A percentile compares a stretch with the other conserved stretches of the same genome.
Evolutionary conservation across 2,113 vertebrate species (phyloP).

Genomic region (Gambusia affinis): DNA sequence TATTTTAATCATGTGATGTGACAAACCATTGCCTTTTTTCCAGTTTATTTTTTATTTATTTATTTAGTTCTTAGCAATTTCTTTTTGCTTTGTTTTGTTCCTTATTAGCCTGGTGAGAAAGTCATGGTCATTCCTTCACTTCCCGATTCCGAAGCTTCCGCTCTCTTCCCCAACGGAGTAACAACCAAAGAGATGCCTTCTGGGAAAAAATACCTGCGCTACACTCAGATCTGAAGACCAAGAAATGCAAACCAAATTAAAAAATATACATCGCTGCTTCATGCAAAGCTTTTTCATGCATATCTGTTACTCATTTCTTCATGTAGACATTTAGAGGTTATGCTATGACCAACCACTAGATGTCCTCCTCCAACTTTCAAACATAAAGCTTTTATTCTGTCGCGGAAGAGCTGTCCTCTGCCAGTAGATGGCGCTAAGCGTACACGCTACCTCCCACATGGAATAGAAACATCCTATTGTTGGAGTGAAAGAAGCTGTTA

Average conservation of each 20-base stretch:
- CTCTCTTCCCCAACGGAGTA: constrained; percentile 88
- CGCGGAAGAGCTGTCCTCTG: background rate
- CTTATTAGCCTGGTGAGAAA: constrained; percentile 83
- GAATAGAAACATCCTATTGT: background rate
- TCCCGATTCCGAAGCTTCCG: constrained; percentile 86
- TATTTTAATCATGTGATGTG: background rate
- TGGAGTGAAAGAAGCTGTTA: background rate
- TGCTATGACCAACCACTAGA: constrained; percentile 22
- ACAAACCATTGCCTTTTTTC: background rate
- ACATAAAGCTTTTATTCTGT: background rate
- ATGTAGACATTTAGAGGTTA: background rate
- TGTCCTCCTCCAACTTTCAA: constrained; percentile 23
- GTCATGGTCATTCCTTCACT: constrained; percentile 94
- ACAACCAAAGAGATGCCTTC: constrained; percentile 91
- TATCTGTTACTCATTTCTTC: background rate
- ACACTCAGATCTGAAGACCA: constrained; percentile 83
- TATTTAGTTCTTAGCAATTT: background rate
- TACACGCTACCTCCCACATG: background rate
- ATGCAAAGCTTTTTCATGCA: background rate
- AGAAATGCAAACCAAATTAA: background rate
- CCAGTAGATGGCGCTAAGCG: constrained; percentile 34
- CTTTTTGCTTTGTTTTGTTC: background rate
- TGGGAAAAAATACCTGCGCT: constrained; percentile 94
- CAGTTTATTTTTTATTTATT: too few species aligned
- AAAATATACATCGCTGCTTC: background rate